Evolutionary conservation across 2,113 vertebrate genomes (phyloP).

Genomic region (Saiga tatarica): DNA sequence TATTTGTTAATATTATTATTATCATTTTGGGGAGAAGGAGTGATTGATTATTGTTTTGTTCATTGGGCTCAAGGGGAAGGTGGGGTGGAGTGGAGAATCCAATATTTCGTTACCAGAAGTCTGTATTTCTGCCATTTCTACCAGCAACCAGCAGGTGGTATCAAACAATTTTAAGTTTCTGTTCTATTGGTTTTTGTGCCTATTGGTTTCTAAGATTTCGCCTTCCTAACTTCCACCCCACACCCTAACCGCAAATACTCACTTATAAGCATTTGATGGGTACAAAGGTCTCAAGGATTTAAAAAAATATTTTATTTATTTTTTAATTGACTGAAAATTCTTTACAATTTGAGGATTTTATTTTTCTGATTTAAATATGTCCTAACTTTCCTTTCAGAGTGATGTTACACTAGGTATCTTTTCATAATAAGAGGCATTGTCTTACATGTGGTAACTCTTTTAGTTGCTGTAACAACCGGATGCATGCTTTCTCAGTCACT

Average conservation of each 20-base stretch:
- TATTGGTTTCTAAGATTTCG: not conserved
- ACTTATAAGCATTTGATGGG: not conserved
- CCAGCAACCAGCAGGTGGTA: conserved; percentile 69
- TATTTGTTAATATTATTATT: not conserved
- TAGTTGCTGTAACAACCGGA: not conserved
- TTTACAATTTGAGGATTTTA: not conserved
- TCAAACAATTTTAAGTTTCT: conserved; percentile 51
- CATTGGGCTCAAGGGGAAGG: not conserved
- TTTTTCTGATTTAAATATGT: not conserved
- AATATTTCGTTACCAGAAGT: not conserved
- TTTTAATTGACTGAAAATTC: not conserved
- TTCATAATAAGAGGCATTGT: not conserved
- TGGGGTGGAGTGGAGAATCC: not conserved
- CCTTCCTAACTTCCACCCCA: not conserved
- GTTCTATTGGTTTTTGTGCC: not conserved
- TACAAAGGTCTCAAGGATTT: not conserved
- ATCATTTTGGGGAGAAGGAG: not conserved
- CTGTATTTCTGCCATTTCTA: conserved; percentile 47
- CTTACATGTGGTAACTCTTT: not conserved
- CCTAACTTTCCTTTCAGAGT: not conserved
- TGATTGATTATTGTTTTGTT: not conserved
- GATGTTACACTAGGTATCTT: not conserved
- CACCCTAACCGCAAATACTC: not conserved
- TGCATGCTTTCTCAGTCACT: not conserved
- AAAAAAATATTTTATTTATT: not conserved